phyloP scores from a whole-genome alignment of 2,113 vertebrate genomes.

The Bombycilla garrulus region DNA sequence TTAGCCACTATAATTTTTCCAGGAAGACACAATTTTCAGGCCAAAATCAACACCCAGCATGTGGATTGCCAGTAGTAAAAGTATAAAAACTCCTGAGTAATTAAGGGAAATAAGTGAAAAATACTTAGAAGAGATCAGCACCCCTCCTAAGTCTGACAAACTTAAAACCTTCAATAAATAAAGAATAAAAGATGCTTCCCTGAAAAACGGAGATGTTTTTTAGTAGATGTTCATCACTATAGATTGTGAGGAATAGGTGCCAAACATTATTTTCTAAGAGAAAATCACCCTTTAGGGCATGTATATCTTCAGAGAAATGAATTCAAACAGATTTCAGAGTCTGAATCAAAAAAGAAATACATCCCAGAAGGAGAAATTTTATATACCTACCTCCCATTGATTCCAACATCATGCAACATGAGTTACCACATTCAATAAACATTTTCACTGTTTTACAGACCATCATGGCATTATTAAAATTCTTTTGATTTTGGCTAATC shows the following conservation, averaged over 20 bases:
- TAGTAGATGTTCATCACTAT: neutral
- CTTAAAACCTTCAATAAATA: neutral
- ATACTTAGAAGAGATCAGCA: neutral
- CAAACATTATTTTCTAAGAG: neutral
- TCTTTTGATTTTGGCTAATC: neutral
- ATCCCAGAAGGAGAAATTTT: neutral
- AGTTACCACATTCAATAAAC: neutral
- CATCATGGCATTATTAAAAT: neutral
- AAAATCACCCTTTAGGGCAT: neutral
- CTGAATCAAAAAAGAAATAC: neutral
- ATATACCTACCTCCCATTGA: neutral
- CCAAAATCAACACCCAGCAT: neutral
- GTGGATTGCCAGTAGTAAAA: neutral
- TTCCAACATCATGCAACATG: neutral
- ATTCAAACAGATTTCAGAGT: neutral
- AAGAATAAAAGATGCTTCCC: neutral
- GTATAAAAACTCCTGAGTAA: neutral
- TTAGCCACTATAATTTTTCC: neutral
- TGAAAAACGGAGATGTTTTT: neutral
- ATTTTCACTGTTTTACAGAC: neutral
- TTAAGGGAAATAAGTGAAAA: neutral
- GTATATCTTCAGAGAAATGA: neutral
- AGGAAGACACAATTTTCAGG: neutral
- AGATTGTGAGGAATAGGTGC: neutral
- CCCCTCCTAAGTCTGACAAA: neutral